Conservation (phyloP, 2,888 invertebrate species). For the Scrobipalpa costella region DNA sequence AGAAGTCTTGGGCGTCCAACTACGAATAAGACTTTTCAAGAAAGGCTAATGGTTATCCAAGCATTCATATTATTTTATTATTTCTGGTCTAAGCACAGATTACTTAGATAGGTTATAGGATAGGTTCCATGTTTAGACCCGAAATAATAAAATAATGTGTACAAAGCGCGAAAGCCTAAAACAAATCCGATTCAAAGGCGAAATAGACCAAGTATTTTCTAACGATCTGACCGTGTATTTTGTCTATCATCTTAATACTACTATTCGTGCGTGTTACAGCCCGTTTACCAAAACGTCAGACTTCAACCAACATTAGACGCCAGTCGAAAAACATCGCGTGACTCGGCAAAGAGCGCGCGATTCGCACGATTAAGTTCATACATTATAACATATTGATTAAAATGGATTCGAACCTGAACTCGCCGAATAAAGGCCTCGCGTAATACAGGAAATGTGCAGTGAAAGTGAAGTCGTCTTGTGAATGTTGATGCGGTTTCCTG, state of each 20-base stretch:
- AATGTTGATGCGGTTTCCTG: conserved; percentile 13
- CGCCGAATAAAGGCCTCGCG: conserved; percentile 1
- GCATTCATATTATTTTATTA: too few species aligned
- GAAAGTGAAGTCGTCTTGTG: conserved; percentile 11
- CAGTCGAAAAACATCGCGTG: background rate
- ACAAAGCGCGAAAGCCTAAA: too few species aligned
- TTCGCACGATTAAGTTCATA: conserved; percentile 2
- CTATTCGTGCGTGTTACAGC: background rate
- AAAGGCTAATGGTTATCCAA: too few species aligned
- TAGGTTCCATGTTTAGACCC: too few species aligned
- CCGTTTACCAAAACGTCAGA: background rate
- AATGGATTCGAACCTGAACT: conserved; percentile 14
- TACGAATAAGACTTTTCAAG: too few species aligned
- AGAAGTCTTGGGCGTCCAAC: too few species aligned
- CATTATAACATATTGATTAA: background rate
- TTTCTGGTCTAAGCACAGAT: too few species aligned
- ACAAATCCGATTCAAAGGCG: too few species aligned
- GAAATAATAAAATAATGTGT: too few species aligned
- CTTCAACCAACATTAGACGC: background rate
- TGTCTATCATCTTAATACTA: background rate
- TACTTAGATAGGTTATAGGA: too few species aligned
- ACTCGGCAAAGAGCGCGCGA: background rate
- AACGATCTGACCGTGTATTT: too few species aligned
- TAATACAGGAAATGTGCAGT: conserved; percentile 11
- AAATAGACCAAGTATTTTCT: too few species aligned